Conservation (phyloP, 2,888 invertebrate genomes). For the Neria commutata region DNA sequence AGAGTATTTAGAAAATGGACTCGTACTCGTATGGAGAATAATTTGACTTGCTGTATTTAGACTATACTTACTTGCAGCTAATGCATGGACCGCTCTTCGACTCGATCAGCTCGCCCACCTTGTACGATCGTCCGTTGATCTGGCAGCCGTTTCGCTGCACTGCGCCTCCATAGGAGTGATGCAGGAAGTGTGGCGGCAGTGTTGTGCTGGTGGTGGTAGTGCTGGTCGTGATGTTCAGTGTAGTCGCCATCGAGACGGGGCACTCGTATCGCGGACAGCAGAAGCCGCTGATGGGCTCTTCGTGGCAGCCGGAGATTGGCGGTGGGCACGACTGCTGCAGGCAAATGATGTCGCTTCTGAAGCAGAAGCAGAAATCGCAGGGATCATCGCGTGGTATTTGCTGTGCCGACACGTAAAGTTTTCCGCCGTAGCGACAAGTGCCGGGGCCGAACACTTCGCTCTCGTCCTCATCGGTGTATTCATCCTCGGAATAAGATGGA, state of each 20-base stretch:
- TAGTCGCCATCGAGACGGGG: conserved; percentile 85
- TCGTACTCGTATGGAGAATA: no score
- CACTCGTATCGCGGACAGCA: conserved; percentile 95
- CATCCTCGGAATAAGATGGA: conserved; percentile 64
- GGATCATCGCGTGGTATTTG: conserved; percentile 94
- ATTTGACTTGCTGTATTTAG: background rate
- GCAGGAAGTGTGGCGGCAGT: conserved; percentile 81
- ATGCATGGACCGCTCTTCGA: conserved; percentile 91
- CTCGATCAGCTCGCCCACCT: conserved; percentile 83
- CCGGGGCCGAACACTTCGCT: conserved; percentile 82
- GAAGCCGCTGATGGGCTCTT: conserved; percentile 91
- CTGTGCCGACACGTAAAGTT: conserved; percentile 91
- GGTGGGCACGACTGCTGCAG: conserved; percentile 95
- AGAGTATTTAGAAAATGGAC: no score
- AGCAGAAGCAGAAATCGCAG: conserved; percentile 97
- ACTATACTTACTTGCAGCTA: conserved; percentile 85
- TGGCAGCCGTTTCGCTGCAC: conserved; percentile 77
- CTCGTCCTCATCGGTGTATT: conserved; percentile 73
- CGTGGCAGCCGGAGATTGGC: conserved; percentile 88
- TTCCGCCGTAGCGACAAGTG: conserved; percentile 90
- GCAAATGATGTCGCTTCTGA: conserved; percentile 93
- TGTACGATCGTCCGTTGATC: conserved; percentile 82
- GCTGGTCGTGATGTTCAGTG: conserved; percentile 83
- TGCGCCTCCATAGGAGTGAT: conserved; percentile 78
- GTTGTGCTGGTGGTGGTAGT: conserved; percentile 87